Percentiles rank a stretch among this genome's conserved stretches.
phyloP scores from a whole-genome alignment of 1,140 invertebrate species.

The Piezodorus guildinii region DNA sequence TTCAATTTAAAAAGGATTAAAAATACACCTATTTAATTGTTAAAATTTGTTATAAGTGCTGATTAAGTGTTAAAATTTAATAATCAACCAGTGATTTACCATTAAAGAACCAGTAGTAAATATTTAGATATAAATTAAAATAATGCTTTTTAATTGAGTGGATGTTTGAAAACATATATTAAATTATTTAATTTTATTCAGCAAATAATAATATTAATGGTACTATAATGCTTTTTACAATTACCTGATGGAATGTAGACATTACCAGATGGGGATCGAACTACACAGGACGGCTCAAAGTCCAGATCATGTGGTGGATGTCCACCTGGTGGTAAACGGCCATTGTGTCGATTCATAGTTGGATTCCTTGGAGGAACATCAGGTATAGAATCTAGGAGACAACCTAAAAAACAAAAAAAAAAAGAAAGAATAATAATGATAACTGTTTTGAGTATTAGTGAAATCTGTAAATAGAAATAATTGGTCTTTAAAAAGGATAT shows the following conservation, averaged over 20 bases:
- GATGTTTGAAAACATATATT: not conserved
- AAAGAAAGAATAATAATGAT: too few species aligned
- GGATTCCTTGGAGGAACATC: slow-evolving; percentile 79
- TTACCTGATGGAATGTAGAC: slow-evolving; percentile 82
- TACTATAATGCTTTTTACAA: not conserved
- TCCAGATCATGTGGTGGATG: slow-evolving; percentile 44
- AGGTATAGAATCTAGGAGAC: slow-evolving; percentile 67
- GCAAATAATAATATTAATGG: not conserved
- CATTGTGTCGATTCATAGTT: slow-evolving; percentile 69
- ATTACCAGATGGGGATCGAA: slow-evolving; percentile 78
- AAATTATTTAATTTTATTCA: not conserved
- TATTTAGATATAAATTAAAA: too few species aligned
- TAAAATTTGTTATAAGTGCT: too few species aligned
- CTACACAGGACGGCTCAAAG: slow-evolving; percentile 82
- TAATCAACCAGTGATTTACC: too few species aligned
- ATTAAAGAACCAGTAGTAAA: too few species aligned
- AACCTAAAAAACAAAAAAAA: slow-evolving; percentile 48
- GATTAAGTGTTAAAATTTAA: too few species aligned
- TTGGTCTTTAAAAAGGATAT: too few species aligned
- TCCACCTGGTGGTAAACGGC: slow-evolving; percentile 55
- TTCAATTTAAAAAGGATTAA: too few species aligned
- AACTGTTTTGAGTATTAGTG: too few species aligned
- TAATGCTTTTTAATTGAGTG: too few species aligned
- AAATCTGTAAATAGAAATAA: too few species aligned
- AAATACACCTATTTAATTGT: too few species aligned